Conservation (phyloP, 2,113 vertebrate species). For the Clarias gariepinus region DNA sequence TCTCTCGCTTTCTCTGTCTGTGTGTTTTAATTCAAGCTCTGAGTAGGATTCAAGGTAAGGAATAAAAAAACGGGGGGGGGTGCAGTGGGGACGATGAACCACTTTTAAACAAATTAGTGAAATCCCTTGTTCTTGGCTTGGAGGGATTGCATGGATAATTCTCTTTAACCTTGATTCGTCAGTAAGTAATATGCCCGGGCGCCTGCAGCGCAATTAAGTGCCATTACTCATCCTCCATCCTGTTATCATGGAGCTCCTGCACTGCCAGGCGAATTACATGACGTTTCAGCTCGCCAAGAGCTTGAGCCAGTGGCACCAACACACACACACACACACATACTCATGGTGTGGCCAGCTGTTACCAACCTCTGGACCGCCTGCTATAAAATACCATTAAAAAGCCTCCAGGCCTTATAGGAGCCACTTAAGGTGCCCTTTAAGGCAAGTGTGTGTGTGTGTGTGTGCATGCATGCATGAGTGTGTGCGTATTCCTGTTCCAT, state of each 20-base stretch:
- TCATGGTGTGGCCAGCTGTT: conserved; percentile 38
- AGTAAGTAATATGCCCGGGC: conserved; percentile 73
- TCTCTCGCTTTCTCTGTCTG: too few species aligned
- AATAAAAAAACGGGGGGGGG: too few species aligned
- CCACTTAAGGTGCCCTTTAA: conserved; percentile 65
- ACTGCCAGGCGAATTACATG: conserved; percentile 73
- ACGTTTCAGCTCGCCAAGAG: conserved; percentile 47
- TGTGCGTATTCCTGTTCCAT: conserved; percentile 59
- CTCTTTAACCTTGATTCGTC: conserved; percentile 72
- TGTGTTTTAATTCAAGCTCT: conserved; percentile 22
- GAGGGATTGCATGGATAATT: conserved; percentile 65
- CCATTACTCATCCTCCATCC: conserved; percentile 72
- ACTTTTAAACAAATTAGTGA: conserved; percentile 60
- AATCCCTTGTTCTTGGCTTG: conserved; percentile 54
- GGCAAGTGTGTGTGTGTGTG: not conserved
- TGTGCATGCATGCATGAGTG: conserved; percentile 39
- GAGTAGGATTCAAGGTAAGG: conserved; percentile 48
- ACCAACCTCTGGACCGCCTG: conserved; percentile 47
- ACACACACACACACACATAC: conserved; percentile 6
- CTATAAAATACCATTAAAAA: conserved; percentile 70
- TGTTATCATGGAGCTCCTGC: conserved; percentile 66
- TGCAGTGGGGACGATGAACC: conserved; percentile 30
- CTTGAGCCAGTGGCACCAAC: conserved; percentile 17
- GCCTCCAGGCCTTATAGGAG: conserved; percentile 51
- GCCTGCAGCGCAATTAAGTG: conserved; percentile 73